Evolutionary conservation across 92 coral and sea anemone species (phyloP).

Genomic region (Blastomussa wellsi): DNA sequence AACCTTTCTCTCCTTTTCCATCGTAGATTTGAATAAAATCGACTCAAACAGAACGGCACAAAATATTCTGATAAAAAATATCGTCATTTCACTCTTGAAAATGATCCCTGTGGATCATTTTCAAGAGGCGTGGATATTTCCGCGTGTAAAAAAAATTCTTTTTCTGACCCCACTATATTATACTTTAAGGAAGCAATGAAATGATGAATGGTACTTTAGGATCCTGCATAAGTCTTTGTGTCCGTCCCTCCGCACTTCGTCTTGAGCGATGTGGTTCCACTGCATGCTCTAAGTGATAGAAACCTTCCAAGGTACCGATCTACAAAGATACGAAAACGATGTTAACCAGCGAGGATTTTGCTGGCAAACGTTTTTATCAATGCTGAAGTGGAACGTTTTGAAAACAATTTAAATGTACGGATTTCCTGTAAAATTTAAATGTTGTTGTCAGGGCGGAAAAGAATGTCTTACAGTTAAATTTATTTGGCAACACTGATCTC

Average conservation of each 20-base stretch:
- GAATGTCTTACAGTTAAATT: not conserved
- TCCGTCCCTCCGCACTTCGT: slow-evolving; percentile 88
- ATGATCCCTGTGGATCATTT: too few relatives aligned
- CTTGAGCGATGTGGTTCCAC: slow-evolving; percentile 83
- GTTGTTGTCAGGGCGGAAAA: not conserved
- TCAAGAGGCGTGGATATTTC: too few relatives aligned
- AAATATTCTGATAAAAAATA: not conserved
- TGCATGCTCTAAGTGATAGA: slow-evolving; percentile 92
- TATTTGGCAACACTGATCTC: not conserved
- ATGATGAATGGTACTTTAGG: slow-evolving; percentile 56
- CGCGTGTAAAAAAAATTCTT: not conserved
- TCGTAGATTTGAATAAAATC: not conserved
- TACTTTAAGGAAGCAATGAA: not conserved
- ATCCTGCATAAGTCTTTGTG: slow-evolving; percentile 61
- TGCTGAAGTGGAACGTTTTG: not conserved
- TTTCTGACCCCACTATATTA: not conserved
- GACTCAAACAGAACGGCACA: not conserved
- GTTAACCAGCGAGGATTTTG: not conserved
- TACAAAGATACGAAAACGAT: slow-evolving; percentile 3
- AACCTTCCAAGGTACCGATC: slow-evolving; percentile 89
- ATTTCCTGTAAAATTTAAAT: not conserved
- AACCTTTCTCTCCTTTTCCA: not conserved
- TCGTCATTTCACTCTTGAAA: not conserved
- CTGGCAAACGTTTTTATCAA: not conserved
- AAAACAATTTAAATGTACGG: not conserved